Evolutionary conservation across 1,140 invertebrate genomes (phyloP).

Genomic region (Battus philenor): DNA sequence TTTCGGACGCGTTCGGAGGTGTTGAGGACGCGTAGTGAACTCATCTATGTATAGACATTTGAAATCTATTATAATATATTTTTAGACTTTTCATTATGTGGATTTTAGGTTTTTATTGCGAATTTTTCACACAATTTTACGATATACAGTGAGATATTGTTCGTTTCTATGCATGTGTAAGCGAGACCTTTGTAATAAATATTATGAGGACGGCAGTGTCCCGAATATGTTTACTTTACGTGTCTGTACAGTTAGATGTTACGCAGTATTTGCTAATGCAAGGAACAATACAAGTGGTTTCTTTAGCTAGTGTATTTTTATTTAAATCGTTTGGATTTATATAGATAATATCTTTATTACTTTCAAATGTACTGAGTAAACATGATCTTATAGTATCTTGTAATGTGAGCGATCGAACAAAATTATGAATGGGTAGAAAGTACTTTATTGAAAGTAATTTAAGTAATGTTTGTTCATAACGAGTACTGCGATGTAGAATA

Average conservation of each 20-base stretch:
- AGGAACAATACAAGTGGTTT: slow-evolving; percentile 55
- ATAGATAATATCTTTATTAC: slow-evolving; percentile 58
- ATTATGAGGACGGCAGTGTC: slow-evolving; percentile 48
- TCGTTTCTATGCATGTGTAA: slow-evolving; percentile 51
- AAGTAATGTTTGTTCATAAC: slow-evolving; percentile 73
- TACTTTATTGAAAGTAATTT: slow-evolving; percentile 66
- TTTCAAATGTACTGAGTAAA: slow-evolving; percentile 53
- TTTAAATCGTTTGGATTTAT: slow-evolving; percentile 69
- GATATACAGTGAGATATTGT: slow-evolving; percentile 65
- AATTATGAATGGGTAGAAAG: slow-evolving; percentile 63
- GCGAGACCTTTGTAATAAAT: slow-evolving; percentile 60
- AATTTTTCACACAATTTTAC: slow-evolving; percentile 69
- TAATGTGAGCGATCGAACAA: slow-evolving; percentile 65
- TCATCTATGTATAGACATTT: slow-evolving; percentile 74
- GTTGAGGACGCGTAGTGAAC: slow-evolving; percentile 63
- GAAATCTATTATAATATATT: slow-evolving; percentile 74
- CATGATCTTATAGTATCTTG: slow-evolving; percentile 55
- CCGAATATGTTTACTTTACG: slow-evolving; percentile 47
- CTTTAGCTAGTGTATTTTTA: slow-evolving; percentile 65
- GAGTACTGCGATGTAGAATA: slow-evolving; percentile 73
- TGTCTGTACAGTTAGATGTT: slow-evolving; percentile 70
- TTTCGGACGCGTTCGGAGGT: slow-evolving; percentile 43
- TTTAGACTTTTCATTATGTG: slow-evolving; percentile 73
- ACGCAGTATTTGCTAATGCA: slow-evolving; percentile 62
- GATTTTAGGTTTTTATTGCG: slow-evolving; percentile 71